A percentile compares a stretch with the other conserved stretches of the same genome.
Evolutionary conservation across 2,797 vertebrate genomes (phyloP).

Genomic region (Gymnodraco acuticeps): DNA sequence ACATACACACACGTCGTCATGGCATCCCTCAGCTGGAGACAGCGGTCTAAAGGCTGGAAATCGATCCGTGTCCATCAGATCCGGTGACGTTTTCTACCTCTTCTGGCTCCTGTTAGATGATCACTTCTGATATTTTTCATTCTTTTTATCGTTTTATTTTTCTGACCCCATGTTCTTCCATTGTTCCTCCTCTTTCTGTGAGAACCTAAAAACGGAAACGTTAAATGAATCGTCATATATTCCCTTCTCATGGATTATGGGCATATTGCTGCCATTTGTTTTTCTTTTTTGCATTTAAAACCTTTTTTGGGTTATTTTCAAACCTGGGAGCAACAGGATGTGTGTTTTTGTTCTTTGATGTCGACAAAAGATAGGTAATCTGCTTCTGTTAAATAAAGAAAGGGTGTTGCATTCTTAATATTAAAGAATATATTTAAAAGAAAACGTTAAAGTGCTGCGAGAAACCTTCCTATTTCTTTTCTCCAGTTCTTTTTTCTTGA

Average conservation of each 20-base stretch:
- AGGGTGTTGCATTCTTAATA: no score
- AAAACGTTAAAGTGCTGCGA: neutral
- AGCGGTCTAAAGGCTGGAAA: slow-evolving; percentile 58
- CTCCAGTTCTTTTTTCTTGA: neutral
- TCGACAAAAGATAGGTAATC: neutral
- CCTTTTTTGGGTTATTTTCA: neutral
- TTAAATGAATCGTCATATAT: neutral
- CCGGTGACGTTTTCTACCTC: slow-evolving; percentile 56
- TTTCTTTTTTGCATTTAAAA: neutral
- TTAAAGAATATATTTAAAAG: neutral
- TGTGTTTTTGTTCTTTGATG: neutral
- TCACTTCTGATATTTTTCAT: slow-evolving; percentile 51
- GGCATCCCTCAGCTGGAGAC: slow-evolving; percentile 56
- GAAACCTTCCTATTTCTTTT: neutral
- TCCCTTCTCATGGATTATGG: neutral
- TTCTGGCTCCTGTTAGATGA: slow-evolving; percentile 59
- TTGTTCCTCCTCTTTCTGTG: slow-evolving; percentile 39
- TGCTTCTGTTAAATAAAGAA: neutral
- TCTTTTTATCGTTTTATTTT: slow-evolving; percentile 44
- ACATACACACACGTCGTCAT: slow-evolving; percentile 55
- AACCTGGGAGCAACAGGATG: neutral
- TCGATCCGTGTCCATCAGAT: slow-evolving; percentile 70
- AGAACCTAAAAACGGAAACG: slow-evolving; percentile 29
- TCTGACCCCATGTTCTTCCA: slow-evolving; percentile 26
- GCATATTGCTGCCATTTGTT: neutral